Conservation (phyloP, 1,140 invertebrate species). For the Lepidurus couesii region DNA sequence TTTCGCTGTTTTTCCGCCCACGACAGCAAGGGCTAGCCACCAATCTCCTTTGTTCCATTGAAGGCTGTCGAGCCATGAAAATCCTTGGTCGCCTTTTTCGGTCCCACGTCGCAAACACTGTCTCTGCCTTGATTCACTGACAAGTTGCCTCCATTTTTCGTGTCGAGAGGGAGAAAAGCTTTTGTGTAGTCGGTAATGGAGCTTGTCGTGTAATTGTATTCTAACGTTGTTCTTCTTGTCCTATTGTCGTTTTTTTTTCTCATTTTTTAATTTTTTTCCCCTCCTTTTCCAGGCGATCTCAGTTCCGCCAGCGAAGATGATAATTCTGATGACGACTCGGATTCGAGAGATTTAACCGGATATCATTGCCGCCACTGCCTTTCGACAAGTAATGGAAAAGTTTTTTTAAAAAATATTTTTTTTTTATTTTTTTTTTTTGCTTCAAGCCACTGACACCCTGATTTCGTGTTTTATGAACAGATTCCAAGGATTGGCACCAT, state of each 20-base stretch:
- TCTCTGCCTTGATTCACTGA: constrained; percentile 18
- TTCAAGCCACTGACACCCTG: neutral
- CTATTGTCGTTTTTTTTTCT: neutral
- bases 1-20: constrained; percentile 9
- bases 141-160: neutral
- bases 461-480: constrained; percentile 44
- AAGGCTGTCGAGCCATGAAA: constrained; percentile 28
- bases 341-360: constrained; percentile 63
- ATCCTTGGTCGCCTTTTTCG: constrained; percentile 27
- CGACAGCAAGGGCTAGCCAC: neutral
- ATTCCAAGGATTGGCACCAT: constrained; percentile 66
- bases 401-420: neutral
- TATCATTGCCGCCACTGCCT: constrained; percentile 54
- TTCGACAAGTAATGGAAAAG: constrained; percentile 54
- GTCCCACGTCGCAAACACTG: constrained; percentile 1
- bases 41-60: constrained; percentile 4
- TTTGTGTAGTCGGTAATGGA: neutral
- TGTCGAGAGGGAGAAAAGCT: neutral
- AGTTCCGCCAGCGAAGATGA: constrained; percentile 93
- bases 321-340: constrained; percentile 87
- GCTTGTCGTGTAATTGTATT: neutral
- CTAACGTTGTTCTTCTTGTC: neutral
- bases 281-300: constrained; percentile 48
- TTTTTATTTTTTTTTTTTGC: constrained; percentile 30
- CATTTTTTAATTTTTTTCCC: no score